Evolutionary conservation across 2,888 invertebrate genomes (phyloP), one percentile per base, ranked within the genome.

Genomic region (Agonopterix subpropinquella): DNA sequence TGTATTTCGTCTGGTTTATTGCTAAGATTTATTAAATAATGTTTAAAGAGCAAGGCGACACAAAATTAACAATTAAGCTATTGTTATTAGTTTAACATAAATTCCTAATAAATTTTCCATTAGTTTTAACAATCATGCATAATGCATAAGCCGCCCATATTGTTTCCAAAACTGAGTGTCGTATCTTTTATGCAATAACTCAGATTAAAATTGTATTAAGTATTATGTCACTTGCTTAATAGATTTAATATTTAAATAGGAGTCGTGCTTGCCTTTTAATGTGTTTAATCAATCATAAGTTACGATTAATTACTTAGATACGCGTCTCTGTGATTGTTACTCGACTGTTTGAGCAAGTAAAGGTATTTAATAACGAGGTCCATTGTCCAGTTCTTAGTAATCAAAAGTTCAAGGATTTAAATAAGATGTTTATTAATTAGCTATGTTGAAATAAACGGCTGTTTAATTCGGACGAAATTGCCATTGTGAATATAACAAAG

Each of bases 221-320:
- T 78, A 82, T 83, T 84, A 82, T 84, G 84, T 85, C 86, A 83
- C 79, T 77, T 69, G 70, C 65, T 61, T 81, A 82, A 85, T 85
- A 83, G 76, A 80, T 80, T 77, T 82, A 77, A 78, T 84, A 87
- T 88, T 86, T 76, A 85, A 86, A 88, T 86, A 67, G 72, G 74
- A 82, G 72, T 86, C 88, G 86, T 87, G 87, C 79, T 71, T 73
- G 74, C 67, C 63, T 28, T 78, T 75, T 84, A 86, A 87, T 87
- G 86, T 78, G 73, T 80, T 87, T 84, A 88, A 88, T 88, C 87
- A 87, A 88, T 88, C 88, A 87, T 82, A 80, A 76, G 74, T 67
- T 68, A 80, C 86, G 87, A 88, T 88, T 88, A 88, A 87, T 88
- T 88, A 86, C 80, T 72, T 58, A 82, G 87, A 87, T 87, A 87